A percentile compares a stretch with the other conserved stretches of the same genome.
Evolutionary conservation across 2,888 invertebrate genomes (phyloP).

Genomic region (Orthonevra nobilis): DNA sequence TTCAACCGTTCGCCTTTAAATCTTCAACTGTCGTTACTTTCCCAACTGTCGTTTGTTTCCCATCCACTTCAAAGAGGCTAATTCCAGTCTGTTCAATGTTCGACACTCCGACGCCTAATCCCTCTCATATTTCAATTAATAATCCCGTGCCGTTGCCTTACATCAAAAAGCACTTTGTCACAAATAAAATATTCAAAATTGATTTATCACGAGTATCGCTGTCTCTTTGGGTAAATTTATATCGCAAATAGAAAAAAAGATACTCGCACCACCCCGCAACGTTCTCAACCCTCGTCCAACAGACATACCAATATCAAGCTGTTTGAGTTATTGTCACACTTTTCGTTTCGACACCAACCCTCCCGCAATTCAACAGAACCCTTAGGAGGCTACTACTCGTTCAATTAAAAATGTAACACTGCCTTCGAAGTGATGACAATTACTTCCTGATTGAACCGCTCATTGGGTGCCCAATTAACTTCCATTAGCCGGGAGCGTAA

Average conservation of each 20-base stretch:
- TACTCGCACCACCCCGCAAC: not conserved
- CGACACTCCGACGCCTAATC: slow-evolving; percentile 7
- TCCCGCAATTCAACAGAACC: too few relatives aligned
- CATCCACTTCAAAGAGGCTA: too few relatives aligned
- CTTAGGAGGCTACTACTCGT: too few relatives aligned
- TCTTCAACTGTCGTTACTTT: too few relatives aligned
- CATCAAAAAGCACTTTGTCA: slow-evolving; percentile 29
- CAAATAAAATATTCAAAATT: slow-evolving; percentile 28
- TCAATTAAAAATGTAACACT: slow-evolving; percentile 16
- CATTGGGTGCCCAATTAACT: slow-evolving; percentile 22
- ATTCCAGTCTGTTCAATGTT: too few relatives aligned
- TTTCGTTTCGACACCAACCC: not conserved
- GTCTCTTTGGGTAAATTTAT: not conserved
- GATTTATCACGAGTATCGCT: slow-evolving; percentile 1
- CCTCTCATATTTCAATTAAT: slow-evolving; percentile 1
- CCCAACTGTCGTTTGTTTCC: too few relatives aligned
- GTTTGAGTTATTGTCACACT: not conserved
- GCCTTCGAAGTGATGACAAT: not conserved
- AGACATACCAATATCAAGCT: slow-evolving; percentile 2
- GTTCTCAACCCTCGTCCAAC: not conserved
- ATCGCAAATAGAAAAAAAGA: not conserved
- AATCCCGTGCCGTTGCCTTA: not conserved
- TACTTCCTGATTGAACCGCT: slow-evolving; percentile 12
- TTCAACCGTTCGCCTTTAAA: too few relatives aligned
- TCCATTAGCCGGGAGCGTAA: slow-evolving; percentile 3